Evolutionary conservation across 2,888 invertebrate species (phyloP).

Genomic region (Hypomecis atomaria): DNA sequence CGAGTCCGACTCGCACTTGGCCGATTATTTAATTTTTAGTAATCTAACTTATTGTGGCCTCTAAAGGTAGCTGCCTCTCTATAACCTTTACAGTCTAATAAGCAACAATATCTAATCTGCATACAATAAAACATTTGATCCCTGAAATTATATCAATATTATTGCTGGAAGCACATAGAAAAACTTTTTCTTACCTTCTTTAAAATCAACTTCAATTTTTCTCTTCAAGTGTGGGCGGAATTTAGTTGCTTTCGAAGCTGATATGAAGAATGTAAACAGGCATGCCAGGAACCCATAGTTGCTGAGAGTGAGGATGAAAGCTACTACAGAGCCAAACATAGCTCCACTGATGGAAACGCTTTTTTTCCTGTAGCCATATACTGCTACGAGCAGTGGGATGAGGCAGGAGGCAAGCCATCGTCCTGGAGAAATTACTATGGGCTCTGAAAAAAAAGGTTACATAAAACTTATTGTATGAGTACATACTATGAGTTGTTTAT

Average conservation of each 20-base stretch:
- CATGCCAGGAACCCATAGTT: conserved; percentile 90
- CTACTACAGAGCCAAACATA: conserved; percentile 88
- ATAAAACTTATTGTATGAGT: conserved; percentile 11
- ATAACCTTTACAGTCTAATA: too few relatives aligned
- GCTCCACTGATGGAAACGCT: conserved; percentile 90
- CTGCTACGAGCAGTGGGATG: conserved; percentile 86
- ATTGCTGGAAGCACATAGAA: too few relatives aligned
- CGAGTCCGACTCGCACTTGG: too few relatives aligned
- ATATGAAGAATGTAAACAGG: conserved; percentile 90
- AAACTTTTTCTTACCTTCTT: conserved; percentile 86
- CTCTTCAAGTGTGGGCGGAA: conserved; percentile 87
- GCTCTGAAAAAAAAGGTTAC: conserved; percentile 80
- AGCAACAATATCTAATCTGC: too few relatives aligned
- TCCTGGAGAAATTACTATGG: conserved; percentile 85
- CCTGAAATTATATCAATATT: too few relatives aligned
- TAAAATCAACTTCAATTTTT: conserved; percentile 90
- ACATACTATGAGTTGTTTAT: neutral
- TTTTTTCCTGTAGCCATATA: conserved; percentile 88
- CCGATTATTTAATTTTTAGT: too few relatives aligned
- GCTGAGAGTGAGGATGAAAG: conserved; percentile 90
- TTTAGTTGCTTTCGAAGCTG: conserved; percentile 93
- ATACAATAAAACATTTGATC: too few relatives aligned
- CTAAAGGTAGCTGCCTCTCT: too few relatives aligned
- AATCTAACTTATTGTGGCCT: too few relatives aligned
- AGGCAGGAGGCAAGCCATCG: conserved; percentile 87